Conservation (phyloP, 2,888 invertebrate species). For the Scelioninae gen. 2 region DNA sequence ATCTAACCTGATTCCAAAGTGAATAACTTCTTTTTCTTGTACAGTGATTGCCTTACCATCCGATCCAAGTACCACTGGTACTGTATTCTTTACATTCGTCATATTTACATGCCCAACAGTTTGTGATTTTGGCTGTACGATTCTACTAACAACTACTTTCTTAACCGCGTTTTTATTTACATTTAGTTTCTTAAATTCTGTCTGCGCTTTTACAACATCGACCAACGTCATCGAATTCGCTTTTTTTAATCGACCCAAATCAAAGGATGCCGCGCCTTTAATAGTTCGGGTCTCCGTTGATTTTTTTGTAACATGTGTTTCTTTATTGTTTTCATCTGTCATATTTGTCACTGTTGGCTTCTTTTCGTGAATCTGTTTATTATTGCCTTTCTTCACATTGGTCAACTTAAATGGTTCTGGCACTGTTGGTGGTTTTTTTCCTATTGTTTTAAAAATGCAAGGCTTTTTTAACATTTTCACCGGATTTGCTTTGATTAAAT, state of each 20-base stretch:
- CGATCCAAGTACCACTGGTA: conserved; percentile 63
- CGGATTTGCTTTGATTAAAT: conserved; percentile 82
- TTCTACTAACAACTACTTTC: conserved; percentile 6
- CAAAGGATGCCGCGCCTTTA: not conserved
- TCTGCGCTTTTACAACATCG: conserved; percentile 10
- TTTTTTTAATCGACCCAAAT: conserved; percentile 26
- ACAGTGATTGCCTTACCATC: conserved; percentile 63
- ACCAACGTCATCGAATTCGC: conserved; percentile 19
- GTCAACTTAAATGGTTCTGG: conserved; percentile 82
- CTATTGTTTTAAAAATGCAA: conserved; percentile 68
- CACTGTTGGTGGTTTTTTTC: conserved; percentile 78
- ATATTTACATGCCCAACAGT: not conserved
- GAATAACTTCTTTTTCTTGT: conserved; percentile 65
- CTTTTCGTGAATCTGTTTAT: not conserved
- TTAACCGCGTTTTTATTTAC: conserved; percentile 2
- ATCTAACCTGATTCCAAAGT: conserved; percentile 67
- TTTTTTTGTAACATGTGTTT: no score
- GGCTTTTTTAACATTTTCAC: conserved; percentile 67
- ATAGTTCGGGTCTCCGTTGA: no score
- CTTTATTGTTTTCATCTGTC: not conserved
- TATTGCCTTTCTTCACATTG: conserved; percentile 74
- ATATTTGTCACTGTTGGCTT: not conserved
- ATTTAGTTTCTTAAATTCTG: conserved; percentile 28
- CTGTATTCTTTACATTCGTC: conserved; percentile 52
- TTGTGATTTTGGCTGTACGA: conserved; percentile 2